phyloP scores from a whole-genome alignment of 2,888 invertebrate species.

The Luffia ferchaultella region DNA sequence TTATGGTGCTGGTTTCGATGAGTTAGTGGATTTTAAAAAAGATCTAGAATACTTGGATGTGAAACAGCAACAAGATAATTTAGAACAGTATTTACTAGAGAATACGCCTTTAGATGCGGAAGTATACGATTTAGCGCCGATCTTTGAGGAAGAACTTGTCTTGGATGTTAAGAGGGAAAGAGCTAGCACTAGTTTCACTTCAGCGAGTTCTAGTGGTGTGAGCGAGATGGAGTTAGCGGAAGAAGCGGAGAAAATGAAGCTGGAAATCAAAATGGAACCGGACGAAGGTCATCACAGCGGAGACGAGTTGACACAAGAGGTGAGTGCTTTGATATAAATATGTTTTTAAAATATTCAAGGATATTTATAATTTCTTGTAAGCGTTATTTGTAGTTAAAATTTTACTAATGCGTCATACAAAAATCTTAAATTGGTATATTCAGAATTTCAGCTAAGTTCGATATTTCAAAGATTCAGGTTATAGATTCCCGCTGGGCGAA shows the following conservation, averaged over 20 bases:
- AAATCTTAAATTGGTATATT: too few species aligned
- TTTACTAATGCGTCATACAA: too few species aligned
- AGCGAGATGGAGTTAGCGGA: conserved; percentile 51
- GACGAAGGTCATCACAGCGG: conserved; percentile 56
- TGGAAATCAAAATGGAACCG: conserved; percentile 47
- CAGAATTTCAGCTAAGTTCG: too few species aligned
- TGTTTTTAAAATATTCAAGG: conserved; percentile 1
- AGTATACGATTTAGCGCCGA: conserved; percentile 42
- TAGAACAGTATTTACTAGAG: conserved; percentile 49
- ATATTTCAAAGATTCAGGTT: too few species aligned
- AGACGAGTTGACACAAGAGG: conserved; percentile 61
- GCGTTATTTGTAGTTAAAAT: too few species aligned
- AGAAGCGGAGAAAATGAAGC: conserved; percentile 23
- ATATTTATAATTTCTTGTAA: too few species aligned
- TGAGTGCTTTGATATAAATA: conserved; percentile 29
- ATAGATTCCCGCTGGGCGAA: too few species aligned
- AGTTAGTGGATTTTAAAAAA: conserved; percentile 39
- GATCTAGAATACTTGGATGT: conserved; percentile 48
- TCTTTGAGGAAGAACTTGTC: conserved; percentile 48
- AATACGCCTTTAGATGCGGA: conserved; percentile 50
- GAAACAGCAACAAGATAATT: conserved; percentile 43
- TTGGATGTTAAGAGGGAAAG: conserved; percentile 52
- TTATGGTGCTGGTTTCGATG: conserved; percentile 49
- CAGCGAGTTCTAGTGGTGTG: conserved; percentile 54
- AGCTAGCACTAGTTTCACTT: conserved; percentile 58